These are phyloP conservation scores for Anadara kagoshimensis DNA, from an alignment of 1,140 invertebrate genomes.

Conservation along the genomic window DNA sequence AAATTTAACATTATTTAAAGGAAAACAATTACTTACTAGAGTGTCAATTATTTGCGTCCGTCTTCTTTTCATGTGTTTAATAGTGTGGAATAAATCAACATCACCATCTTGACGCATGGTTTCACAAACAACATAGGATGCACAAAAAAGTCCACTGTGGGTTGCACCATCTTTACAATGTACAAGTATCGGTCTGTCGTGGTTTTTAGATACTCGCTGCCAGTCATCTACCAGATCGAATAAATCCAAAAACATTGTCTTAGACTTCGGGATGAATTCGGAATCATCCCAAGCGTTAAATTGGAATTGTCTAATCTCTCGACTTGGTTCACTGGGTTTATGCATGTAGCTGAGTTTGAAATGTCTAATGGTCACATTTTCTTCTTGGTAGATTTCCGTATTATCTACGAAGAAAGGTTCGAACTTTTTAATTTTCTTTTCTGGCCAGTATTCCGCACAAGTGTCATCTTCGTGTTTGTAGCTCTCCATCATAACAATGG, in stretches of 20 bases:
- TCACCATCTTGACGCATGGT: slow-evolving; percentile 60
- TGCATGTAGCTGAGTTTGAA: slow-evolving; percentile 55
- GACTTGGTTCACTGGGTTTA: slow-evolving; percentile 44
- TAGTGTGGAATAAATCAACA: slow-evolving; percentile 69
- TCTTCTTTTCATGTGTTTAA: slow-evolving; percentile 68
- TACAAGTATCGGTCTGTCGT: slow-evolving; percentile 59
- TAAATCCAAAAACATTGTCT: slow-evolving; percentile 63
- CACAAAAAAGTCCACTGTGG: slow-evolving; percentile 66
- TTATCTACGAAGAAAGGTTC: slow-evolving; percentile 65
- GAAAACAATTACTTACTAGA: slow-evolving; percentile 56
- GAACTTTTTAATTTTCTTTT: slow-evolving; percentile 58
- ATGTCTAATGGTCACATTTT: slow-evolving; percentile 63
- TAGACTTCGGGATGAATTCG: slow-evolving; percentile 63
- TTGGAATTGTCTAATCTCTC: slow-evolving; percentile 65
- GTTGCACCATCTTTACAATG: slow-evolving; percentile 71
- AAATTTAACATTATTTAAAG: not conserved
- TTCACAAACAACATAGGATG: slow-evolving; percentile 60
- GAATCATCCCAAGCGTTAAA: slow-evolving; percentile 67
- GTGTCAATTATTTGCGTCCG: slow-evolving; percentile 64
- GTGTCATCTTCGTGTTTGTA: slow-evolving; percentile 63
- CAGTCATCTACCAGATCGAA: slow-evolving; percentile 62
- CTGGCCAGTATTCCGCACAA: slow-evolving; percentile 67
- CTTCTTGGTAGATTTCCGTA: slow-evolving; percentile 57
- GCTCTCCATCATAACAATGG: slow-evolving; percentile 69
- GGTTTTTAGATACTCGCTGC: slow-evolving; percentile 51